Base-by-base conservation (phyloP, 2,888 invertebrate genomes). In the Agrenia bidenticulata region DNA sequence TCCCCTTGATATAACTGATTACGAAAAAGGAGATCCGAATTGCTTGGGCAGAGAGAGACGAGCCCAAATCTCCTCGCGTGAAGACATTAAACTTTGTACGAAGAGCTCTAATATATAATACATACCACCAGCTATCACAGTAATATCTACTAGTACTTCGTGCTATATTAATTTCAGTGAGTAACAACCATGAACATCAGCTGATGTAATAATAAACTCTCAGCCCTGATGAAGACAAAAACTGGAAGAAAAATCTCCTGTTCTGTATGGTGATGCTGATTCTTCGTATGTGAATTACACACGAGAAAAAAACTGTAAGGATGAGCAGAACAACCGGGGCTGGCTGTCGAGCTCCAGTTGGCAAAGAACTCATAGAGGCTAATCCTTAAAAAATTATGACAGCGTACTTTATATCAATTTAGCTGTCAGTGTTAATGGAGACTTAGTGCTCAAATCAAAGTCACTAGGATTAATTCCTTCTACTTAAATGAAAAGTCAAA, bases 371-470 rank as follows among this genome's bases (percentile, higher is more conserved):
- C 63, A 49, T 56, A 68, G 65, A 62, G 55, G 66, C 67, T 74
- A 74, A 74, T 74, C 74, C 74, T 74, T 71, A 74, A 74, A 74
- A 74, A 74, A 74, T 74, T 74, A 74, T 74, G 74, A 74, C 74
- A 73, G 73, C 73, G 74, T 74, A 74, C 72, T 74, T 74, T 73
- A 74, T 74, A 74, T 74, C 74, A 74, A 74, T 74, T 73, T 73
- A 74, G 68, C 70, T 74, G 74, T 74, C 74, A 73, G 70, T 69
- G 70, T 73, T 72, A 74, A 74, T 74, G 73, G 74, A 72, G 74
- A 74, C 73, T 74, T 74, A 74, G 73, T 74, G 74, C 73, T 71
- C 68, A 70, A 74, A 74, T 74, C 74, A 74, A 74, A 74, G 74
- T 73, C 74, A 72, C 65, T 68, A 68, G 74, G 74, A 74, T 74